Conservation (phyloP, 2,888 invertebrate species). For the Drosophila ezoana region DNA sequence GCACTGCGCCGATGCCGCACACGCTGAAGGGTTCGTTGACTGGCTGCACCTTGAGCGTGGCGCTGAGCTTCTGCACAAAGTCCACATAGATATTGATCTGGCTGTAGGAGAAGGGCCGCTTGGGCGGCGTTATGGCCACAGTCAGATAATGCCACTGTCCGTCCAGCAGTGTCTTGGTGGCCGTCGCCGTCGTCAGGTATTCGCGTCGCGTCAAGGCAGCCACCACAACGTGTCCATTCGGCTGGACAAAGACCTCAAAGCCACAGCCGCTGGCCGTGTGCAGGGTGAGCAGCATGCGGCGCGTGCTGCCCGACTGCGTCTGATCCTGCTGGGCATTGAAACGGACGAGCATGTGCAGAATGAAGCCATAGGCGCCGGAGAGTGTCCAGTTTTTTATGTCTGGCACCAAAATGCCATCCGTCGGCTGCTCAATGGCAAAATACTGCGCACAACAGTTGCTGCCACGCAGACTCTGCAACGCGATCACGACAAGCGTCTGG, state of each 20-base stretch:
- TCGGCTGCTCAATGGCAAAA: conserved; percentile 85
- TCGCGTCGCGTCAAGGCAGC: conserved; percentile 87
- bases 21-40: conserved; percentile 86
- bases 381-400: conserved; percentile 87
- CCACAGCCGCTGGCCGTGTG: conserved; percentile 86
- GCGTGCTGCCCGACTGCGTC: conserved; percentile 67
- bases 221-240: conserved; percentile 86
- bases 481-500: conserved; percentile 82
- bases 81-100: conserved; percentile 87
- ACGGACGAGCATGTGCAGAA: conserved; percentile 87
- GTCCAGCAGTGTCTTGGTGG: conserved; percentile 84
- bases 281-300: conserved; percentile 86
- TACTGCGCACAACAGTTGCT: conserved; percentile 85
- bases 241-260: conserved; percentile 87
- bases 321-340: conserved; percentile 79
- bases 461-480: conserved; percentile 82
- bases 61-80: conserved; percentile 86
- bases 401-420: conserved; percentile 86
- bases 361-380: conserved; percentile 86
- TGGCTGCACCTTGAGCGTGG: conserved; percentile 87
- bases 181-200: conserved; percentile 86
- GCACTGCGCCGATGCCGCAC: conserved; percentile 85
- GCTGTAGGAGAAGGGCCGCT: conserved; percentile 87
- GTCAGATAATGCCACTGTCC: conserved; percentile 87
- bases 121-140: conserved; percentile 85